Base-by-base conservation (phyloP, 2,888 invertebrate species). In the Eilema depressum region DNA sequence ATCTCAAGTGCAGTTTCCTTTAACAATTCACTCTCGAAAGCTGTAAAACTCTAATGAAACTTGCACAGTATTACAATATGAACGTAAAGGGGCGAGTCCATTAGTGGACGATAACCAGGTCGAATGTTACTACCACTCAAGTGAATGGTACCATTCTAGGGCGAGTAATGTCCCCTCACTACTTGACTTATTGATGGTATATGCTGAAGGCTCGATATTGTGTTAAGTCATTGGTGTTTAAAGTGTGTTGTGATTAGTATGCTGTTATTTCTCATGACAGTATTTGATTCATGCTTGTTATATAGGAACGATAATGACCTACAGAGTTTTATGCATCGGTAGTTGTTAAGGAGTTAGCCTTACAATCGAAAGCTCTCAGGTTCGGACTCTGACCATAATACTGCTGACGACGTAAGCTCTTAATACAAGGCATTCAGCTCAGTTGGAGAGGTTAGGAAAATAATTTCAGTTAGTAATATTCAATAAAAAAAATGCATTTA, bases 41-140 rank as follows among this genome's bases (percentile, higher is more conserved):
- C 63, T 63, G 47, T 53, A 41, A 47, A 70, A 33, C 66, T 37
- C 33, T 56, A 74, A 78, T 74, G 28, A 81, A 76, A 71, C 23
- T 76, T 79, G 61, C 63, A 81, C 30, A 64, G 75, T 75, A 73
- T 80, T 82, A 70, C 75, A 78, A 63, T 73, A 68, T 80, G 73
- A 71, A 74, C 73, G 68, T 60, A 59, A 68, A 75, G 70, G 69
- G 17, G 74, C 72, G 11, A 68, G 73, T 76, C 81, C 83, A 82
- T 82, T 82, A 83, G 75, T 65, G 63, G 14, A 53, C 67, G 64
- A 57, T 33, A 63, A 74, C 64, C 57, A 73, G 70, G 71, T 73
- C 75, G 77, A 76, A 71, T 75, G 76, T 75, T 78, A 70, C 66
- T 63, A 70, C 73, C 81, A 82, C 79, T 83, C 67, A 37, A 56